Conservation (phyloP, 1,140 invertebrate species). For the Camponotus pennsylvanicus region DNA sequence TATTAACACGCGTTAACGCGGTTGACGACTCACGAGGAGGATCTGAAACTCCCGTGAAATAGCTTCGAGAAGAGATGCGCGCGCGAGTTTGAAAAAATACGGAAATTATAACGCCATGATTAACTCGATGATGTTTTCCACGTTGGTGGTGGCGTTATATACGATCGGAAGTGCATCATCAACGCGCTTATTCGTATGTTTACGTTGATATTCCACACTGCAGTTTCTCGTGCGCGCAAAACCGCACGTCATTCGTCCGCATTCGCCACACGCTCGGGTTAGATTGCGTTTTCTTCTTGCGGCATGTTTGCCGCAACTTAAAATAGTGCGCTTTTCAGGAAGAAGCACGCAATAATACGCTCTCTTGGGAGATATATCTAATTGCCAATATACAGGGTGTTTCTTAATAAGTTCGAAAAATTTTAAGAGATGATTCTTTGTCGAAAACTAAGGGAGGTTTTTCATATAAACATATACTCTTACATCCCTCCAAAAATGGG, state of each 20-base stretch:
- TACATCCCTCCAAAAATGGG: too few species aligned
- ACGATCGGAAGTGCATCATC: not conserved
- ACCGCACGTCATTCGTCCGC: constrained; percentile 5
- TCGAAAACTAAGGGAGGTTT: too few species aligned
- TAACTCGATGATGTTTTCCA: not conserved
- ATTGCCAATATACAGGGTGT: not conserved
- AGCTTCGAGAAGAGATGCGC: too few species aligned
- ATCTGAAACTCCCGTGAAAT: not conserved
- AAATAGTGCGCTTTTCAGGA: not conserved
- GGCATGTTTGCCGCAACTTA: not conserved
- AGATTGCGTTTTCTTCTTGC: not conserved
- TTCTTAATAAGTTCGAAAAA: too few species aligned
- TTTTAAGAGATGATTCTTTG: too few species aligned
- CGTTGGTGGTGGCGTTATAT: not conserved
- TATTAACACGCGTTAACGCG: not conserved
- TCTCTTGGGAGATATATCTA: not conserved
- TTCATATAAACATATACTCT: too few species aligned
- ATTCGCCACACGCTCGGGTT: not conserved
- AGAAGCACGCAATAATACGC: not conserved
- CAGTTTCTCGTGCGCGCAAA: not conserved
- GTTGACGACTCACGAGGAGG: not conserved
- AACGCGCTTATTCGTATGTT: not conserved
- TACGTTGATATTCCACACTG: not conserved
- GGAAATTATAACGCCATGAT: not conserved
- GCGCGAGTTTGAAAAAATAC: not conserved